Conservation (phyloP, 2,797 vertebrate genomes). For the Xenops minutus region DNA sequence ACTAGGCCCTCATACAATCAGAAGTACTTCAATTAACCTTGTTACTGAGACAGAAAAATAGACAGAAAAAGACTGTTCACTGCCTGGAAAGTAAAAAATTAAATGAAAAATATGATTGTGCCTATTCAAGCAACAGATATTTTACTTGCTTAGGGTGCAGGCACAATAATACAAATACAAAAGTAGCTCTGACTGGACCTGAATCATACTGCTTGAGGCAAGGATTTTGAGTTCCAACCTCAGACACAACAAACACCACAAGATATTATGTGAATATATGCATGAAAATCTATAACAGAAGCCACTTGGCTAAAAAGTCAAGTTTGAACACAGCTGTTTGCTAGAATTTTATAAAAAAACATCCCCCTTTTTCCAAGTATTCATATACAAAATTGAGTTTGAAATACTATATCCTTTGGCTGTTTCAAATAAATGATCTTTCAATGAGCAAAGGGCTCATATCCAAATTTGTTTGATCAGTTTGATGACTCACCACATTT, state of each 20-base stretch:
- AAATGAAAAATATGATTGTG: not conserved
- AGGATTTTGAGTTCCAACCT: not conserved
- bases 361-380: not conserved
- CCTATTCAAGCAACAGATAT: not conserved
- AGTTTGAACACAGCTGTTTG: not conserved
- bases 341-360: not conserved
- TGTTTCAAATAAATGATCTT: not conserved
- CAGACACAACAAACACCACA: not conserved
- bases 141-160: not conserved
- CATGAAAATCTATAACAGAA: not conserved
- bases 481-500: slow-evolving; percentile 36
- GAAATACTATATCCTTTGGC: not conserved
- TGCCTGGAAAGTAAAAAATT: not conserved
- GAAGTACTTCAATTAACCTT: not conserved
- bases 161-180: not conserved
- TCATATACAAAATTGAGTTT: not conserved
- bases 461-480: not conserved
- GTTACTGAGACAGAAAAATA: not conserved
- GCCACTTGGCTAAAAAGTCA: not conserved
- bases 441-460: not conserved
- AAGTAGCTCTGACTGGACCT: not conserved
- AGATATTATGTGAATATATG: not conserved
- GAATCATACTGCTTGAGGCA: not conserved
- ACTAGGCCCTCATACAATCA: not conserved
- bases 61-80: not conserved